These are phyloP conservation scores for Apus apus DNA, from an alignment of 2,113 vertebrate species.

Conservation along the genomic window DNA sequence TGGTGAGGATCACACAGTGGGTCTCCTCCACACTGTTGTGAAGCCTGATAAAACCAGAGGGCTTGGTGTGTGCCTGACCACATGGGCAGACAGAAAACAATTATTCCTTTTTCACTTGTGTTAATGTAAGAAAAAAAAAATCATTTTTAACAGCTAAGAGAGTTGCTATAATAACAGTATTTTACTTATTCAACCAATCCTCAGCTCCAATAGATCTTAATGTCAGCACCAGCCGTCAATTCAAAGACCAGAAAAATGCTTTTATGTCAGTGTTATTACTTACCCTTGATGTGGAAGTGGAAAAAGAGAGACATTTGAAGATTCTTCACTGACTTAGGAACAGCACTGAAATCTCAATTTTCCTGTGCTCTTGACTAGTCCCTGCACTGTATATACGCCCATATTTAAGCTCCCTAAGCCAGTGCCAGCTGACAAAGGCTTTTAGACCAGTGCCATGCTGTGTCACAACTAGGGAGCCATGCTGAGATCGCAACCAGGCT, in stretches of 20 bases:
- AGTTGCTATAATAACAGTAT: background rate
- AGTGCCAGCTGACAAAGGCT: background rate
- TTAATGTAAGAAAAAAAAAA: constrained; percentile 22
- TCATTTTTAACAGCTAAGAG: background rate
- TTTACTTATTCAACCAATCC: constrained; percentile 37
- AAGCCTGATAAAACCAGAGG: background rate
- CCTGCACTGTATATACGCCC: background rate
- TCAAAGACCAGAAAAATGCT: constrained; percentile 2
- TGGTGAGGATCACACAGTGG: background rate
- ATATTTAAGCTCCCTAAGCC: background rate
- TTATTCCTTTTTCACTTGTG: constrained; percentile 4
- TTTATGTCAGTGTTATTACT: background rate
- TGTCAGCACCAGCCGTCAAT: background rate
- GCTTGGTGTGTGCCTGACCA: background rate
- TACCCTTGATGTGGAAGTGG: background rate
- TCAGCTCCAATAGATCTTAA: constrained; percentile 7
- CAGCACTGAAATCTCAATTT: background rate
- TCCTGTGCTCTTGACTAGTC: background rate
- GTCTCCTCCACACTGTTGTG: background rate
- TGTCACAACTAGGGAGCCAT: background rate
- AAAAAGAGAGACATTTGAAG: background rate
- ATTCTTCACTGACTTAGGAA: background rate
- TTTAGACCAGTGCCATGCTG: background rate
- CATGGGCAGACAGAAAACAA: background rate
- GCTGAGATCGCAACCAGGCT: background rate